Percentiles rank a stretch among this genome's conserved stretches.
These are phyloP conservation scores for Nowickia ferox DNA, from an alignment of 2,888 invertebrate genomes.

Conservation along the genomic window DNA sequence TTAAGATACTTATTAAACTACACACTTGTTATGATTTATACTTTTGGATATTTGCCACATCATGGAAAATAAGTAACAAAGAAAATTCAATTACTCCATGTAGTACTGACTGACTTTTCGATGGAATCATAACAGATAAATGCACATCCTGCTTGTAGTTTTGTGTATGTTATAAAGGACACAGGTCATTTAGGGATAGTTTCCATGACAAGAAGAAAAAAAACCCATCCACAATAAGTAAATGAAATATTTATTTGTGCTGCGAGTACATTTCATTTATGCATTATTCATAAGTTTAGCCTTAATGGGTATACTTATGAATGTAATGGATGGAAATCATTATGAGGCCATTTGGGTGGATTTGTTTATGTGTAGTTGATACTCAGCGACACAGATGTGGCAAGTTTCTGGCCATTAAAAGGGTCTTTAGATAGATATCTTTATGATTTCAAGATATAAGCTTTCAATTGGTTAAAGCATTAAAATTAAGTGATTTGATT, in stretches of 20 bases:
- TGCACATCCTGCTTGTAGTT: constrained; percentile 60
- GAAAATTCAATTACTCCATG: constrained; percentile 60
- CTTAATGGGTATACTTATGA: constrained; percentile 34
- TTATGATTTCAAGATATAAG: background rate
- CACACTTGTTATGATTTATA: constrained; percentile 52
- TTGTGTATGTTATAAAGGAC: background rate
- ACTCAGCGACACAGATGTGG: background rate
- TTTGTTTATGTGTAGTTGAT: constrained; percentile 61
- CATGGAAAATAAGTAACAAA: constrained; percentile 67
- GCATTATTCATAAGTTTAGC: constrained; percentile 68
- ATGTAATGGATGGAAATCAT: constrained; percentile 52
- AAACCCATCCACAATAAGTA: constrained; percentile 25
- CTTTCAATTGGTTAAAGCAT: constrained; percentile 46
- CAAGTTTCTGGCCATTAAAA: constrained; percentile 44
- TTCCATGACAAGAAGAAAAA: constrained; percentile 22
- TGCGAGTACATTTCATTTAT: constrained; percentile 25
- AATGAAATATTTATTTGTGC: constrained; percentile 54
- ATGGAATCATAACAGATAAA: constrained; percentile 62
- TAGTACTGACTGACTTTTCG: constrained; percentile 17
- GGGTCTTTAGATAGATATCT: constrained; percentile 32
- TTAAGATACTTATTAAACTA: constrained; percentile 53
- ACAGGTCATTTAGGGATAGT: constrained; percentile 65
- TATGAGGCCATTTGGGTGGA: constrained; percentile 70
- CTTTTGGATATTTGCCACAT: constrained; percentile 53
- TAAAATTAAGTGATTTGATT: constrained; percentile 66